Conservation (phyloP, 2,113 vertebrate species). For the Ahaetulla prasina region DNA sequence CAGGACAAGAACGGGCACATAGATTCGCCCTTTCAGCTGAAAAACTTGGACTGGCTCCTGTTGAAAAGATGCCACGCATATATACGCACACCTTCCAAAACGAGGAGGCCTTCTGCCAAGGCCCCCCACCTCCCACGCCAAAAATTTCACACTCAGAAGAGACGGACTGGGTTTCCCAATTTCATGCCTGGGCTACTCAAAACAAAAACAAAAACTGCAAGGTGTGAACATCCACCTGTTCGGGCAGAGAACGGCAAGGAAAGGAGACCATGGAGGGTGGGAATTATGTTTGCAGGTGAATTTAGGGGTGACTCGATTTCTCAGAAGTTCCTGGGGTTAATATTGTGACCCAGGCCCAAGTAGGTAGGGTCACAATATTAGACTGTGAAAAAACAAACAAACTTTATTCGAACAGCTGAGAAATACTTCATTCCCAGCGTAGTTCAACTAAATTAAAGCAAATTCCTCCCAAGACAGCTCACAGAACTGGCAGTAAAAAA, state of each 20-base stretch:
- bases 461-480: too few relatives aligned
- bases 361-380: too few relatives aligned
- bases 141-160: slow-evolving; percentile 54
- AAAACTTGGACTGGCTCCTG: slow-evolving; percentile 50
- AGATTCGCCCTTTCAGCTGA: slow-evolving; percentile 47
- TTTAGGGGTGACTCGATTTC: slow-evolving; percentile 50
- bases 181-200: slow-evolving; percentile 35
- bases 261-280: not conserved
- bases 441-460: too few relatives aligned
- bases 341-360: too few relatives aligned
- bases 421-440: too few relatives aligned
- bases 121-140: slow-evolving; percentile 21
- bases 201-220: not conserved
- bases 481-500: too few relatives aligned
- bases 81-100: slow-evolving; percentile 25
- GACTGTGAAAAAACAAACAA: too few relatives aligned
- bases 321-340: not conserved
- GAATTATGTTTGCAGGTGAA: slow-evolving; percentile 22
- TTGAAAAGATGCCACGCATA: slow-evolving; percentile 39
- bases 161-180: slow-evolving; percentile 58
- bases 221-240: slow-evolving; percentile 58
- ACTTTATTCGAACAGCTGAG: too few relatives aligned
- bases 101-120: slow-evolving; percentile 23
- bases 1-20: slow-evolving; percentile 52
- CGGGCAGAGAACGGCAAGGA: slow-evolving; percentile 28